Evolutionary conservation across 2,888 invertebrate species (phyloP), one percentile per base, ranked within the genome.

Genomic region (Ptychoptera contaminata): DNA sequence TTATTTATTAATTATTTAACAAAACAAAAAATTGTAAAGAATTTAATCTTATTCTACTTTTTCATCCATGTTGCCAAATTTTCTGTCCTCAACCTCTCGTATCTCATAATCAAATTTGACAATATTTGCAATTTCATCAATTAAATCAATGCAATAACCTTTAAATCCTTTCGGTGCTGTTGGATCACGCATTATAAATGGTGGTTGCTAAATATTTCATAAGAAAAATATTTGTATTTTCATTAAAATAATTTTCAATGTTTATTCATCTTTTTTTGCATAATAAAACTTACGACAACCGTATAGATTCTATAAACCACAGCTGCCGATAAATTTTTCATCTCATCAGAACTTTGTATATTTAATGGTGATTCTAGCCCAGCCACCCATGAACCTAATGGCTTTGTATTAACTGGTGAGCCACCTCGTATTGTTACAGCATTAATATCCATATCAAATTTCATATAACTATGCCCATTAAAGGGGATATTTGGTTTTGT

Each of bases 91-190:
- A 2, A 79, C 79, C 46, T 85, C 75, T 42, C 76, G 74, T 50
- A 94, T 82, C 56, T 87, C 88, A 61, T 92, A 97, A 55, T 91
- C 90, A 59, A 96, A 94, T 50, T 84, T 77, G 1, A 93, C 74
- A 44, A 82, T 78, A 46, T 79, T 71, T 31, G 84, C 78, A 46
- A 97, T 91, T 61, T 85, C 81, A 53, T 92, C 76, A 32, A 97
- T 80, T 15, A 97, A 70, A 58, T 97, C 96, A 49, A 96, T 88
- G 61, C 96, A 97, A 60, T 94, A 97, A 8, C 97, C 97, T 52
- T 72, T 74, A 52, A 73, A 81, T 8, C 77, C 77, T 60, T 77
- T 79, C 0, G 76, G 76, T 0, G 76, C 67, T 0, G 63, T 70
- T 38, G 76, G 71, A 54, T 83, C 79, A 58, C 72, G 71, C 58